These are phyloP conservation scores for Carpatolechia fugitivella DNA, from an alignment of 2,888 invertebrate genomes.

Conservation along the genomic window DNA sequence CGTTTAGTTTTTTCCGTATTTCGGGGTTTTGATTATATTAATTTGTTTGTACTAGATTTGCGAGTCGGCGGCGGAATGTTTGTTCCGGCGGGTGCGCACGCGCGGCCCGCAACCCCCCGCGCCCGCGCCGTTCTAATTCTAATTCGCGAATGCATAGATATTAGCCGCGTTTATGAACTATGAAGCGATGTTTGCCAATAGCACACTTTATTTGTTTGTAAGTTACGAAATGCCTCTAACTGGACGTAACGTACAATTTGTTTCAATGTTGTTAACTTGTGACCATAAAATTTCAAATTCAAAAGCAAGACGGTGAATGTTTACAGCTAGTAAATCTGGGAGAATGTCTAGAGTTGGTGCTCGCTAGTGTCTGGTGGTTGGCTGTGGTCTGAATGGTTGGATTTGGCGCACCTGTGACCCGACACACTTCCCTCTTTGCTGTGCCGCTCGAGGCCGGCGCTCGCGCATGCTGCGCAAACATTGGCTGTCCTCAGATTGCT, in stretches of 20 bases:
- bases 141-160: not conserved
- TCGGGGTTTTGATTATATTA: not conserved
- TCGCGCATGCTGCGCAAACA: not conserved
- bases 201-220: not conserved
- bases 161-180: constrained; percentile 12
- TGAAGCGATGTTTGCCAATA: constrained; percentile 6
- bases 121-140: not conserved
- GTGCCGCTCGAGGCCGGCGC: not conserved
- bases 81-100: not conserved
- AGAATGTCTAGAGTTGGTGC: no score
- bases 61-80: constrained; percentile 6
- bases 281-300: no score
- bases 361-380: no score
- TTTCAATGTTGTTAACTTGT: not conserved
- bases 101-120: not conserved
- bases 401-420: not conserved
- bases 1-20: not conserved
- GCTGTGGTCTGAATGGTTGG: not conserved
- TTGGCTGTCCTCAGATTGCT: not conserved
- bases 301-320: no score
- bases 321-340: no score
- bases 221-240: constrained; percentile 1
- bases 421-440: constrained; percentile 1
- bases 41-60: not conserved
- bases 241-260: not conserved